Base-by-base conservation (phyloP, 2,888 invertebrate species). In the Drosophila neotestacea region DNA sequence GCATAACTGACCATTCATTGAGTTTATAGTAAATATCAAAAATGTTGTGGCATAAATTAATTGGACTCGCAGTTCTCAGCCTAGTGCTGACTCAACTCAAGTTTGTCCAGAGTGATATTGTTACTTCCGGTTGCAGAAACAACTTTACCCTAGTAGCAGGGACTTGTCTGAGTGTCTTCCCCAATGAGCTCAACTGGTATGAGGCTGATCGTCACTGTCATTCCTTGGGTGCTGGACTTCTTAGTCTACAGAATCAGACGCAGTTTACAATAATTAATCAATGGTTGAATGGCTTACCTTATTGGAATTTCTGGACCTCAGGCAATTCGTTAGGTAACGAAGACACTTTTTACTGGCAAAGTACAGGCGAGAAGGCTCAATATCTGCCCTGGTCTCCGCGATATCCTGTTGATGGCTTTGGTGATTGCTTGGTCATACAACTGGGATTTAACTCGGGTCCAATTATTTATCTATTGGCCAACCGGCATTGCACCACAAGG, bases 121-220 rank as follows among this genome's bases (percentile, higher is more conserved):
- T 51, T 0, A 13, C 7, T 0, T 5, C 22, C 42, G 44, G 4
- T n/a, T 83, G 83, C 13, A 47, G 47, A 4, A 44, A 7, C 2
- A 63, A 72, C 38, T 83, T 81, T 22, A 47, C 41, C 1, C 30
- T 11, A 3, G 68, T 84, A 39, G 65, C 42, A 4, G 42, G 11
- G 2, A 42, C 22, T 11, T 42, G 42, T 27, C 22, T 42, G 1
- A 22, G 5, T 6, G 10, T 4, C 0, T 42, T 16, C 22, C 0
- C 9, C 10, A 22, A 22, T 10, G 16, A 22, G 42, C 10, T 22
- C 1, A 78, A 22, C 13, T 83, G 86, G 74, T 85, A 22, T 9
- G 77, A 83, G 42, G 79, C 81, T 2, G 86, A 83, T 60, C 86
- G 83, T 4, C 11, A 59, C 11, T 83, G 84, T 5, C 79, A 69